phyloP scores from a whole-genome alignment of 2,113 vertebrate genomes.

The Synchiropus splendidus region DNA sequence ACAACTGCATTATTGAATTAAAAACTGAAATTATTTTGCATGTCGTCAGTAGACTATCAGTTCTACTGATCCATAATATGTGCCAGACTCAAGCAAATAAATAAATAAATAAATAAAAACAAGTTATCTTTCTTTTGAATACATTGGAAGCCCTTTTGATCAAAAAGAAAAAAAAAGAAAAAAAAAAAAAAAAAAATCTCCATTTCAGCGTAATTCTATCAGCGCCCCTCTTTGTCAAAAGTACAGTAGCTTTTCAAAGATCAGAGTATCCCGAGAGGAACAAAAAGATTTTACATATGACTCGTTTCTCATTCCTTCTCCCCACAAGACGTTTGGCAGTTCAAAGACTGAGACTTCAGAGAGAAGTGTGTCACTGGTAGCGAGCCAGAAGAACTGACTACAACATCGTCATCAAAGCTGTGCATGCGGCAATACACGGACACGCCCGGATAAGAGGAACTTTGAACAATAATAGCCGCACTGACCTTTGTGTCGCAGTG shows the following conservation, averaged over 20 bases:
- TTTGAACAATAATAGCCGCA: slow-evolving; percentile 18
- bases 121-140: too few species aligned
- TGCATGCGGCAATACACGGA: slow-evolving; percentile 12
- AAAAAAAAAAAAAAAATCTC: slow-evolving; percentile 1
- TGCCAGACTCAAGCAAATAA: too few species aligned
- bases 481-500: slow-evolving; percentile 18
- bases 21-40: too few species aligned
- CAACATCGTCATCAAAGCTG: slow-evolving; percentile 16
- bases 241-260: slow-evolving; percentile 10
- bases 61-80: too few species aligned
- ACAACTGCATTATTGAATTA: too few species aligned
- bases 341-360: slow-evolving; percentile 36
- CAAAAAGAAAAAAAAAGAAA: slow-evolving; percentile 4
- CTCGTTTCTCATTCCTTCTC: slow-evolving; percentile 7
- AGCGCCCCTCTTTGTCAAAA: not conserved
- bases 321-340: slow-evolving; percentile 21
- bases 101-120: too few species aligned
- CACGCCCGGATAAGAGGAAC: slow-evolving; percentile 21
- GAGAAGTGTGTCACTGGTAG: slow-evolving; percentile 55
- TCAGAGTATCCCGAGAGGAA: slow-evolving; percentile 6
- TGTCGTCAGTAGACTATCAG: too few species aligned
- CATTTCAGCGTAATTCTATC: too few species aligned
- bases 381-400: slow-evolving; percentile 51
- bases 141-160: too few species aligned
- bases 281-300: slow-evolving; percentile 17